A percentile compares a stretch with the other conserved stretches of the same genome.
Conservation (phyloP, 2,888 invertebrate genomes). For the Hemithea aestivaria region DNA sequence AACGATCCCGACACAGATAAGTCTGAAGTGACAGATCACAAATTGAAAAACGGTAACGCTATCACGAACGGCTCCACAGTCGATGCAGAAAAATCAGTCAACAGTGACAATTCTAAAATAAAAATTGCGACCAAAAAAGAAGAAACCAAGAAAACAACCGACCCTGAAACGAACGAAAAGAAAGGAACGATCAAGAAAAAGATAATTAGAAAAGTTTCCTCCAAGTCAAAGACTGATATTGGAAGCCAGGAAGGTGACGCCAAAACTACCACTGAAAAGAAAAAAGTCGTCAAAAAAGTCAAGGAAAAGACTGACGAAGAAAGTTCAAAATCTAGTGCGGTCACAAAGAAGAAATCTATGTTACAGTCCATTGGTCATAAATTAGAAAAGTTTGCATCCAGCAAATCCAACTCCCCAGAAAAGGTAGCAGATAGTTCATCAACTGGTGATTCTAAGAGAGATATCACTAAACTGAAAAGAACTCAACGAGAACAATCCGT, state of each 20-base stretch:
- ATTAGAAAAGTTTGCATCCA: conserved; percentile 83
- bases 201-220: conserved; percentile 66
- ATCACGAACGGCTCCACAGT: conserved; percentile 44
- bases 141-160: conserved; percentile 42
- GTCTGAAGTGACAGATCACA: conserved; percentile 35
- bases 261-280: conserved; percentile 57
- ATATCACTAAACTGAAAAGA: conserved; percentile 71
- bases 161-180: conserved; percentile 53
- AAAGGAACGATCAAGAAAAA: conserved; percentile 69
- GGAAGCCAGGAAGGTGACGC: conserved; percentile 48
- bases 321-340: conserved; percentile 43
- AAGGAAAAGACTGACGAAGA: conserved; percentile 65
- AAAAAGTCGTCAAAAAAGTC: conserved; percentile 64
- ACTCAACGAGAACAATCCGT: conserved; percentile 83
- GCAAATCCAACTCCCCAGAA: conserved; percentile 70
- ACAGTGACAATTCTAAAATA: conserved; percentile 37
- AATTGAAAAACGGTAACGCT: conserved; percentile 40
- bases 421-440: conserved; percentile 54
- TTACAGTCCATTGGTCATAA: conserved; percentile 88
- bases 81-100: conserved; percentile 37
- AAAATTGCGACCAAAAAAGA: conserved; percentile 42
- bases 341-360: conserved; percentile 81
- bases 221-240: conserved; percentile 67
- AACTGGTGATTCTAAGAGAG: conserved; percentile 44
- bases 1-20: conserved; percentile 38